Evolutionary conservation across 2,888 invertebrate species (phyloP).

Genomic region (Bruchidius siliquastri): DNA sequence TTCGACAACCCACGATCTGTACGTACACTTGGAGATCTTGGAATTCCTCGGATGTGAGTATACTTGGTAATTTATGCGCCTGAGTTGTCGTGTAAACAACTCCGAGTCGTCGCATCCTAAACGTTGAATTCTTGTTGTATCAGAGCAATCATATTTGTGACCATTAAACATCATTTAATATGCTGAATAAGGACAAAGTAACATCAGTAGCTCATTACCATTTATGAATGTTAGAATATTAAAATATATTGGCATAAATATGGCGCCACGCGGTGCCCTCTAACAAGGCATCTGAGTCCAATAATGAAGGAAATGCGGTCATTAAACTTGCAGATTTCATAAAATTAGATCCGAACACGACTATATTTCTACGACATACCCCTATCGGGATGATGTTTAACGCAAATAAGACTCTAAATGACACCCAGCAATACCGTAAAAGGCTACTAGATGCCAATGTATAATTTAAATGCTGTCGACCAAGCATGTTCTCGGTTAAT

Average conservation of each 20-base stretch:
- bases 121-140: background rate
- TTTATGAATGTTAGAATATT: background rate
- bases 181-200: background rate
- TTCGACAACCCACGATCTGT: background rate
- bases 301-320: background rate
- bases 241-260: background rate
- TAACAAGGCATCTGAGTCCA: background rate
- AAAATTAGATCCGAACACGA: background rate
- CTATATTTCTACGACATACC: background rate
- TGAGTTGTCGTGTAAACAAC: background rate
- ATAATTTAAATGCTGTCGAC: background rate
- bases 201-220: background rate
- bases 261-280: background rate
- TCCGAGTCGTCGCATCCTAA: background rate
- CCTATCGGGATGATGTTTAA: background rate
- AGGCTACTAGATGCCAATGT: background rate
- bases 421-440: background rate
- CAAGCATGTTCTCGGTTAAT: background rate
- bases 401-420: background rate
- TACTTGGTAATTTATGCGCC: background rate
- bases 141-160: background rate
- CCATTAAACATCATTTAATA: background rate
- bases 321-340: background rate
- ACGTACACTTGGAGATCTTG: slow-evolving; percentile 11
- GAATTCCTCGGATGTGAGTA: background rate